Percentiles rank a stretch among this genome's conserved stretches.
Conservation (phyloP, 2,113 vertebrate species). For the Scomber japonicus region DNA sequence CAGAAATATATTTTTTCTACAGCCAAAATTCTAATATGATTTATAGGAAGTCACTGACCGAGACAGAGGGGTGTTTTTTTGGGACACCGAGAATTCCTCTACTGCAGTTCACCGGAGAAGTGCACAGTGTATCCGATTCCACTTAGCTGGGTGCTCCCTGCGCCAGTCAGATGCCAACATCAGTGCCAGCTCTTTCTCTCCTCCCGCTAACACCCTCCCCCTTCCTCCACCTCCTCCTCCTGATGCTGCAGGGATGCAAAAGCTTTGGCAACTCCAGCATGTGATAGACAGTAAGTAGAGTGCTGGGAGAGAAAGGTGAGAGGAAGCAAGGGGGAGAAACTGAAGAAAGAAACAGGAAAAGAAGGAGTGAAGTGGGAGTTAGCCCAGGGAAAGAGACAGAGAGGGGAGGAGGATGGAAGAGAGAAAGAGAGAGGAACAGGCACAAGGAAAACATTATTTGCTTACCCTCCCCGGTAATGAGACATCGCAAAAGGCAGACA, state of each 20-base stretch:
- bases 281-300: constrained; percentile 23
- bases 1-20: not conserved
- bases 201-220: constrained; percentile 29
- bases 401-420: not conserved
- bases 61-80: constrained; percentile 1
- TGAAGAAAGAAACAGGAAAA: not conserved
- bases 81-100: constrained; percentile 27
- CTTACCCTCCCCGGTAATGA: constrained; percentile 52
- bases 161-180: constrained; percentile 65
- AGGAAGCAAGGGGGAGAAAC: constrained; percentile 13
- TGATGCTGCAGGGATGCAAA: constrained; percentile 56
- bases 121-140: constrained; percentile 56
- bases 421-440: constrained; percentile 4
- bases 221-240: constrained; percentile 6
- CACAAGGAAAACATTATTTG: constrained; percentile 29
- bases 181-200: constrained; percentile 54
- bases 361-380: constrained; percentile 17
- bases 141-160: constrained; percentile 60
- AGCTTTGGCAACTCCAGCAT: constrained; percentile 33
- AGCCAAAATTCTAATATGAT: constrained; percentile 8
- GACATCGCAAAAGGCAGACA: constrained; percentile 42
- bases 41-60: not conserved
- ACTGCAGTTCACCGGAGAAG: constrained; percentile 37
- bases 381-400: constrained; percentile 20
- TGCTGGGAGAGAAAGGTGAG: constrained; percentile 34